Evolutionary conservation across 2,113 vertebrate genomes (phyloP), one percentile per base, ranked within the genome.

Genomic region (Entelurus aequoreus): DNA sequence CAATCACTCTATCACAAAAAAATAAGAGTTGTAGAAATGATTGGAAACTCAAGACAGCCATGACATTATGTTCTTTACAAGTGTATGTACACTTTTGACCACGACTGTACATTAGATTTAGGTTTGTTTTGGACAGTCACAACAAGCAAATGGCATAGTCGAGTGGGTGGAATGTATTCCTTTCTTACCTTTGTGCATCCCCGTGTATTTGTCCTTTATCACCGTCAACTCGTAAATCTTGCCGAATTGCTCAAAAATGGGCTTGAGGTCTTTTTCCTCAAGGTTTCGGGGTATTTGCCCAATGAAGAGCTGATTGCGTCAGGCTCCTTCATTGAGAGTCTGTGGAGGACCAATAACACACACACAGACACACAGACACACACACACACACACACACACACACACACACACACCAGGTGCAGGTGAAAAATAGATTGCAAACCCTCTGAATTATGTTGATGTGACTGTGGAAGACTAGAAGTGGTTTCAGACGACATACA

Each of bases 281-380:
- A 98, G 93, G 90, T 98, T 98, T 90, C 97, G 94, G 85, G 97
- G 96, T 90, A 99, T 99, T 88, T 99, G 96, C 90, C 97, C 97
- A 86, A 99, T 96, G 90, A 98, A 98, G 87, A 98, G 96, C 94
- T 98, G 92, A 98, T 98, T 88, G 95, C 95, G 91, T 98, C 95
- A 86, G 97, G 94, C 92, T 98, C 96, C 93, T 98, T 98, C 95
- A 98, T 98, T 93, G 94, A 93, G 92, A 81, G 80, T 84, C 93
- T 86, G 80, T 68, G 28, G 68, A 81, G 60, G 67, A 70, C 62
- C 49, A 73, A 66, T 36, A 60, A 65, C 42, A 76, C 62, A 69
- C 65, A 65, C 38, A 62, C 57, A 69, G 59, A 56, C 50, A 62
- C 46, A 78, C 73, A 50, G 6, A 46, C 40, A 76, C 62, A 72